Conservation (phyloP, 2,797 vertebrate species). For the Bovichtus variegatus region DNA sequence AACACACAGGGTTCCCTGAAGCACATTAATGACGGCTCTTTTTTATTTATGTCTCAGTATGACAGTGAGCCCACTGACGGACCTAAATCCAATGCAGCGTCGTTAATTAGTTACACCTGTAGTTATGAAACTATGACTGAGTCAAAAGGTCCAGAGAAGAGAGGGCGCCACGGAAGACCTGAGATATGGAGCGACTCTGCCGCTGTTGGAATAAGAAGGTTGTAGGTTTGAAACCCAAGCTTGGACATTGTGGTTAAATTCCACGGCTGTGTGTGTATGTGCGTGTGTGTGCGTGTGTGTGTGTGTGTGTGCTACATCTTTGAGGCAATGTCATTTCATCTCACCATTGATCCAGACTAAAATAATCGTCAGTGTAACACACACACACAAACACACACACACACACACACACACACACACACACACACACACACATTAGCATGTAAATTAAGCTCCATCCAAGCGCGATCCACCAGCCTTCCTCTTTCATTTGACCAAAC, state of each 20-base stretch:
- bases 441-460: slow-evolving; percentile 49
- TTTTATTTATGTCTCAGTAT: background rate
- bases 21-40: background rate
- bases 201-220: background rate
- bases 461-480: slow-evolving; percentile 34
- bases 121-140: background rate
- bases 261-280: too few species aligned
- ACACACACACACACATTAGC: slow-evolving; percentile 36
- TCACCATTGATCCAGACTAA: slow-evolving; percentile 47
- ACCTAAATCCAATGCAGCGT: background rate
- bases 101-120: background rate
- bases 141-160: background rate
- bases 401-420: slow-evolving; percentile 25
- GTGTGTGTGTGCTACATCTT: slow-evolving; percentile 39
- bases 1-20: background rate
- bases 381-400: slow-evolving; percentile 38
- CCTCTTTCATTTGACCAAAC: slow-evolving; percentile 42
- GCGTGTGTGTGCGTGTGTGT: too few species aligned
- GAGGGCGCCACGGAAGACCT: background rate
- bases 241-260: background rate
- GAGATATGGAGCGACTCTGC: background rate
- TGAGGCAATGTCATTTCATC: slow-evolving; percentile 52
- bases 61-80: background rate
- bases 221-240: background rate
- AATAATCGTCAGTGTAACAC: slow-evolving; percentile 49